A percentile compares a stretch with the other conserved stretches of the same genome.
phyloP scores from a whole-genome alignment of 2,797 vertebrate genomes.

The Xerus rutilus region DNA sequence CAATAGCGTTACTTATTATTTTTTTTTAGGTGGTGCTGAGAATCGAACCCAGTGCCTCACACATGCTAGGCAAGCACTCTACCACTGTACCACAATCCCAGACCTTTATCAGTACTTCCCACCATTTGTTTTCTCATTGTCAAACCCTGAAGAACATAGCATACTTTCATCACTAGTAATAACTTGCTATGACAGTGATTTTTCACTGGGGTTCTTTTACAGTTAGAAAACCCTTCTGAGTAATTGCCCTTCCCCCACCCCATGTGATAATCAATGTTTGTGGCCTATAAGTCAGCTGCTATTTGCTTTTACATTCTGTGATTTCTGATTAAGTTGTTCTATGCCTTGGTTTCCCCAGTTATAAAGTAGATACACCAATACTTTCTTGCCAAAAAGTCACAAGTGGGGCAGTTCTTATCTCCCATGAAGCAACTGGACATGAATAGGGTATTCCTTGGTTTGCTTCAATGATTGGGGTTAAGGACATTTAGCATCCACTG shows the following conservation, averaged over 20 bases:
- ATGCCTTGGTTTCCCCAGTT: background rate
- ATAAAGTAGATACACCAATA: background rate
- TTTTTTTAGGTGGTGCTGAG: too few species aligned
- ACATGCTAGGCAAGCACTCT: too few species aligned
- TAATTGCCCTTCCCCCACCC: background rate
- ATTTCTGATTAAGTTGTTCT: background rate
- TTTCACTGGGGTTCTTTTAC: background rate
- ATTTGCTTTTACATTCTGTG: background rate
- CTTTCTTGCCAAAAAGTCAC: background rate
- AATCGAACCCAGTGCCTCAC: too few species aligned
- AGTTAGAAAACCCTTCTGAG: slow-evolving; percentile 1
- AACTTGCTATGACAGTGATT: background rate
- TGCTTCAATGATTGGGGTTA: background rate
- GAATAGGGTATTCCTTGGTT: background rate
- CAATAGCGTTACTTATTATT: too few species aligned
- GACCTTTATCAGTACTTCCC: too few species aligned
- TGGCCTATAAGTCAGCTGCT: background rate
- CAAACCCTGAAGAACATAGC: background rate
- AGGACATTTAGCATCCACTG: background rate
- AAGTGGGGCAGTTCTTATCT: background rate
- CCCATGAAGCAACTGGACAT: background rate
- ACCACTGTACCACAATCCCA: too few species aligned
- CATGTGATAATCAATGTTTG: background rate
- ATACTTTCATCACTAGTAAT: background rate
- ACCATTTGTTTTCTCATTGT: background rate